Base-by-base conservation (phyloP, 2,797 vertebrate species). In the Lacerta bilineata region DNA sequence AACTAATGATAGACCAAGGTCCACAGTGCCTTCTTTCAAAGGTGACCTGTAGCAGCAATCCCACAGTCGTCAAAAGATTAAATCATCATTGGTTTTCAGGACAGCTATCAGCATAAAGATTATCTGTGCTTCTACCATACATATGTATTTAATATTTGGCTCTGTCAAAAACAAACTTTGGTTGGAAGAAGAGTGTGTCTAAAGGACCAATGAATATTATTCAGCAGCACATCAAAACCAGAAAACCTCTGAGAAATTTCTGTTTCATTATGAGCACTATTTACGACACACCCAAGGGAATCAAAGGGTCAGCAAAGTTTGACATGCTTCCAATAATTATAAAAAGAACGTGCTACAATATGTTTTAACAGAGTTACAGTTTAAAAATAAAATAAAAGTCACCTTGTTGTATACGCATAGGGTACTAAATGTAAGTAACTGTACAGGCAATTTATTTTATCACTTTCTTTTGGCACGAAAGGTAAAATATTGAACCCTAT, bases 61-160 rank as follows among this genome's bases (percentile, higher is more conserved):
- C 7, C 18, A 59, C 20, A 71, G 88, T 25, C 91, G 88, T 84
- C 74, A 87, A 79, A 89, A 88, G 91, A 88, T 23, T 85, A 46
- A 0, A 39, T 92, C 85, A 92, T 83, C 50, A 33, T 86, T 76
- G 9, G 74, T 39, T 68, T 84, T 59, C 68, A 3, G 36, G 27
- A 61, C 2, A 87, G 4, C 36, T 83, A 84, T 69, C 75, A 83
- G 61, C 84, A 59, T 90, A 72, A 88, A 83, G 43, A 83, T 85
- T 9, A 90, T 39, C 36, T 86, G 46, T 68, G 50, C 50, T 7
- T 43, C 84, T 82, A 17, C 27, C 15, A 46, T 18, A 9, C 36
- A 36, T 75, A 83, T 8, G 9, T 78, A 55, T 61, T 59, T 88
- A 80, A 71, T 7, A 25, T 71, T 80, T 11, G 46, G 50, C 20